phyloP scores from a whole-genome alignment of 2,888 invertebrate species.

The Gonocerus acuteangulatus region DNA sequence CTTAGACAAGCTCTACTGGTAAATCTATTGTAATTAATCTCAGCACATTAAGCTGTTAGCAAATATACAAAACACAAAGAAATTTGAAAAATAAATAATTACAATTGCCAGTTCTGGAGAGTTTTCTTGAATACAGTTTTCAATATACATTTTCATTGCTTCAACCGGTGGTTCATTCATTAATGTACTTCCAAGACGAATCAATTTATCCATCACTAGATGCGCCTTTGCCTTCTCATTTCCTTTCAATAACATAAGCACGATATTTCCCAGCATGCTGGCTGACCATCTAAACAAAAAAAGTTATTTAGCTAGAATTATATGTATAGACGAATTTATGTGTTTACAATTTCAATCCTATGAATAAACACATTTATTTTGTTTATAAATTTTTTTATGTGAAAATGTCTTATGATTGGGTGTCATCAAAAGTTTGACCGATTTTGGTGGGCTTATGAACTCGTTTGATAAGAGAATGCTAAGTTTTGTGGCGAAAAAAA shows the following conservation, averaged over 20 bases:
- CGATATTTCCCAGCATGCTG: constrained; percentile 53
- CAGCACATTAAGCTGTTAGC: no score
- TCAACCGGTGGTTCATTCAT: constrained; percentile 51
- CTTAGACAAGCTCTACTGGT: no score
- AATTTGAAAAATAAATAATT: no score
- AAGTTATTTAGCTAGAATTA: no score
- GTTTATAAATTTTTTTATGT: background rate
- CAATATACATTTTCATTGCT: constrained; percentile 49
- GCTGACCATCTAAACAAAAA: constrained; percentile 50
- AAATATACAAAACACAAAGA: no score
- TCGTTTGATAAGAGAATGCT: no score
- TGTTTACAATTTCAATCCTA: background rate
- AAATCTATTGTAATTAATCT: no score
- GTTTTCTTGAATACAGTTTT: constrained; percentile 50
- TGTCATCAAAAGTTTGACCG: no score
- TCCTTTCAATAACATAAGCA: constrained; percentile 47
- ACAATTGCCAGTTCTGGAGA: constrained; percentile 50
- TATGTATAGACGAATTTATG: constrained; percentile 2
- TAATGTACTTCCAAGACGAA: constrained; percentile 47
- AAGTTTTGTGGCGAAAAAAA: no score
- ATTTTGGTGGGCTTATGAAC: no score
- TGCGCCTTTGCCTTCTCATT: constrained; percentile 50
- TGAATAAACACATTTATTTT: background rate
- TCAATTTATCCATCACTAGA: constrained; percentile 49
- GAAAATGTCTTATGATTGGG: no score